Percentiles rank a stretch among this genome's conserved stretches.
phyloP scores from a whole-genome alignment of 2,888 invertebrate species.

The Rosalia funebris region DNA sequence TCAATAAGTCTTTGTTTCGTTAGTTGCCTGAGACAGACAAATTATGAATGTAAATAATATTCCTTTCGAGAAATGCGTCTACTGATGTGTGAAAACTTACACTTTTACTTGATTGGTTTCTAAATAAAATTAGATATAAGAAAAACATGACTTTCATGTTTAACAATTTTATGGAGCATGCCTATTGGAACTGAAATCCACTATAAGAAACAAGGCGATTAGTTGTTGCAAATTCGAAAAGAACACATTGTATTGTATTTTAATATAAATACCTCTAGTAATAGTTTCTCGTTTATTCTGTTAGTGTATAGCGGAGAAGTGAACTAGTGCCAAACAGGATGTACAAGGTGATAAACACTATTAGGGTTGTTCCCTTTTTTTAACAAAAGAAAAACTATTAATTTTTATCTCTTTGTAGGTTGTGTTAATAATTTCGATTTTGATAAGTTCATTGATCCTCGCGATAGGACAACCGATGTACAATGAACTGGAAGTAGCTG shows the following conservation, averaged over 20 bases:
- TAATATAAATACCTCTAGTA: conserved; percentile 9
- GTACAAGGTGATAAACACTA: conserved; percentile 16
- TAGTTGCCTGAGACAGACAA: too few species aligned
- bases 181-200: neutral
- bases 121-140: conserved; percentile 7
- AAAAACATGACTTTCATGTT: conserved; percentile 13
- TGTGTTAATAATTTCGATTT: neutral
- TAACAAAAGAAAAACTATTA: neutral
- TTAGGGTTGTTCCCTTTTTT: too few species aligned
- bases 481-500: conserved; percentile 48
- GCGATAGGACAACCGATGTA: conserved; percentile 35
- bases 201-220: conserved; percentile 2
- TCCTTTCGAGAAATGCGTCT: neutral
- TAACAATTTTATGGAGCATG: conserved; percentile 9
- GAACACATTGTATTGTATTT: conserved; percentile 3
- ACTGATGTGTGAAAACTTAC: neutral
- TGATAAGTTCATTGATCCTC: conserved; percentile 4
- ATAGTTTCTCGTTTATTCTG: conserved; percentile 3
- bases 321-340: neutral
- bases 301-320: neutral
- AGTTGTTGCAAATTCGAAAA: conserved; percentile 9
- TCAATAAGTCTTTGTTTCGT: too few species aligned
- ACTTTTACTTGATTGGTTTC: conserved; percentile 10
- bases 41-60: neutral
- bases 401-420: conserved; percentile 23